A percentile compares a stretch with the other conserved stretches of the same genome.
Evolutionary conservation across 2,113 vertebrate species (phyloP).

Genomic region (Castor canadensis): DNA sequence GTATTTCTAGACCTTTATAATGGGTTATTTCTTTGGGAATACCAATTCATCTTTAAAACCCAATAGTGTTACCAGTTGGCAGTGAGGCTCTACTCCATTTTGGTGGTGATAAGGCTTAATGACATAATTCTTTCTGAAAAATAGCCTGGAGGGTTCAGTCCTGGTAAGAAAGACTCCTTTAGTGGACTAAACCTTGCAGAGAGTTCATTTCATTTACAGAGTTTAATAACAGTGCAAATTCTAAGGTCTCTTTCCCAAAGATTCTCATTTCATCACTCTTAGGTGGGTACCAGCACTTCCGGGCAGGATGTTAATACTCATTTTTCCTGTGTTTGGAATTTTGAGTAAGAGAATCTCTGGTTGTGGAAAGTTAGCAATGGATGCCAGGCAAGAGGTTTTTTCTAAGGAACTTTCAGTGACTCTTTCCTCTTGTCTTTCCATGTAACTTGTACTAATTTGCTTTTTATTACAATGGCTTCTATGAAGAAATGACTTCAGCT

Average conservation of each 20-base stretch:
- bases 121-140: not conserved
- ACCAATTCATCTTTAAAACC: constrained; percentile 32
- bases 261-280: not conserved
- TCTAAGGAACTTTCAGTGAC: not conserved
- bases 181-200: not conserved
- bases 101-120: not conserved
- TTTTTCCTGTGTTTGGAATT: not conserved
- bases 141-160: not conserved
- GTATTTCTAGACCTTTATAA: constrained; percentile 2
- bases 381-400: not conserved
- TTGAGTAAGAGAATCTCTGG: not conserved
- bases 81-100: not conserved
- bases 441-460: not conserved
- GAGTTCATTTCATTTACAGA: not conserved
- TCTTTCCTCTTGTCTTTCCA: not conserved
- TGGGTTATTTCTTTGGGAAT: not conserved
- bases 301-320: not conserved
- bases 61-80: not conserved
- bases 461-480: not conserved
- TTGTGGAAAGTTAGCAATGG: not conserved
- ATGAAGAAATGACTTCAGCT: not conserved
- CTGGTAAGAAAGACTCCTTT: not conserved
- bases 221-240: not conserved
- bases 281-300: not conserved
- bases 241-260: not conserved